Percentiles rank a stretch among this genome's conserved stretches.
These are phyloP conservation scores for Galerucella nymphaeae DNA, from an alignment of 2,888 invertebrate species.

Conservation along the genomic window DNA sequence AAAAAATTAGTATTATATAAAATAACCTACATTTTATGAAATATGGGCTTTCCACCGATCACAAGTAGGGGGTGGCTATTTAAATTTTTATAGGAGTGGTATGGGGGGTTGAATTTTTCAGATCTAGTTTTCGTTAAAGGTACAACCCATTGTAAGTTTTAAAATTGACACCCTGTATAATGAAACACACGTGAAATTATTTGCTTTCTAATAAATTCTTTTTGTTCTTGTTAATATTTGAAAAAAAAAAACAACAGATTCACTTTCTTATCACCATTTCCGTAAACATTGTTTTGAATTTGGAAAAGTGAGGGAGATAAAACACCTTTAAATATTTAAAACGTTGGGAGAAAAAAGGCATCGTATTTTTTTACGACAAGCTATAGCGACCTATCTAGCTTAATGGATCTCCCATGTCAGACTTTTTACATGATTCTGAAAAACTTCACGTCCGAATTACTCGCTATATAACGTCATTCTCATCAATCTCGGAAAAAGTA, in stretches of 20 bases:
- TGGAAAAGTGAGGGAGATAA: not conserved
- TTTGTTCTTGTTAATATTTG: not conserved
- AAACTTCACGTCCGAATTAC: slow-evolving; percentile 1
- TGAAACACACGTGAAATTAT: too few relatives aligned
- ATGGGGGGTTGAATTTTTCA: too few relatives aligned
- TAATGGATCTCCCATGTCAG: slow-evolving; percentile 12
- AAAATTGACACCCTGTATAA: too few relatives aligned
- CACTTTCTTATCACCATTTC: not conserved
- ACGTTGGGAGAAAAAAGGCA: not conserved
- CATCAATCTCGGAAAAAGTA: slow-evolving; percentile 1
- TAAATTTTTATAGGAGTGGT: too few relatives aligned
- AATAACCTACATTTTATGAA: too few relatives aligned
- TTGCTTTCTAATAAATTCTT: too few relatives aligned
- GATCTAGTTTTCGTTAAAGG: too few relatives aligned
- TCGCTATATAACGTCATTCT: slow-evolving; percentile 6
- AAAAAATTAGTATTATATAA: too few relatives aligned
- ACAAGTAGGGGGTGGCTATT: too few relatives aligned
- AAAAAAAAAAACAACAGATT: not conserved
- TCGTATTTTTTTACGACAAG: not conserved
- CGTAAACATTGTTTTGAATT: not conserved
- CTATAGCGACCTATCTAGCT: slow-evolving; percentile 1
- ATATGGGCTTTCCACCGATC: too few relatives aligned
- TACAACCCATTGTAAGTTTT: too few relatives aligned
- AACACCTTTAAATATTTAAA: slow-evolving; percentile 4
- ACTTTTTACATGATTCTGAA: slow-evolving; percentile 11